Evolutionary conservation across 2,888 invertebrate genomes (phyloP).

Genomic region (Pherbina coryleti): DNA sequence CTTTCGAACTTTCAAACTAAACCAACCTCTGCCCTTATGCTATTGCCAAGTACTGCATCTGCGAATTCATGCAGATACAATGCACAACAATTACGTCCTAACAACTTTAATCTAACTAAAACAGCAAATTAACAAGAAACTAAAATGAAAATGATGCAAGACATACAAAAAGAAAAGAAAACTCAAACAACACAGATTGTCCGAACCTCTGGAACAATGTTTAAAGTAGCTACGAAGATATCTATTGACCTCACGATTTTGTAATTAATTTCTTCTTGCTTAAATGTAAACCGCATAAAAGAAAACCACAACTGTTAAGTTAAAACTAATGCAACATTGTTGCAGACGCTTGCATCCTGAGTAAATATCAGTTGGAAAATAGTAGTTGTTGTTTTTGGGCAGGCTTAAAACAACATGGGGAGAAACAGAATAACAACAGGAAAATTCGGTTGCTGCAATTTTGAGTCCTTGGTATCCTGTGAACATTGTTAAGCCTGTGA

Average conservation of each 20-base stretch:
- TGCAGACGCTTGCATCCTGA: neutral
- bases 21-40: neutral
- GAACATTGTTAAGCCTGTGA: neutral
- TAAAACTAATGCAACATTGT: constrained; percentile 30
- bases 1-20: neutral
- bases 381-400: neutral
- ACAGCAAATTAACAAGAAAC: neutral
- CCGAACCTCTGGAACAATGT: no score
- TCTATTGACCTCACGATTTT: constrained; percentile 31
- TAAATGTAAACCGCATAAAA: constrained; percentile 13
- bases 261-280: constrained; percentile 28
- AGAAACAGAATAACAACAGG: neutral
- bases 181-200: no score
- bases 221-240: neutral
- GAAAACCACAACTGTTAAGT: constrained; percentile 29
- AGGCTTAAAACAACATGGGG: neutral
- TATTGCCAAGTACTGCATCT: neutral
- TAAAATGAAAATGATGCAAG: neutral
- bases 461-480: neutral
- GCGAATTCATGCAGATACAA: neutral
- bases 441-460: constrained; percentile 5
- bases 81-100: neutral
- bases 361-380: no score
- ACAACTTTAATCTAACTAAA: neutral
- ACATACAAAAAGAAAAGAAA: no score